Conservation (phyloP, 2,797 vertebrate species). For the Smutsia temminckii region DNA sequence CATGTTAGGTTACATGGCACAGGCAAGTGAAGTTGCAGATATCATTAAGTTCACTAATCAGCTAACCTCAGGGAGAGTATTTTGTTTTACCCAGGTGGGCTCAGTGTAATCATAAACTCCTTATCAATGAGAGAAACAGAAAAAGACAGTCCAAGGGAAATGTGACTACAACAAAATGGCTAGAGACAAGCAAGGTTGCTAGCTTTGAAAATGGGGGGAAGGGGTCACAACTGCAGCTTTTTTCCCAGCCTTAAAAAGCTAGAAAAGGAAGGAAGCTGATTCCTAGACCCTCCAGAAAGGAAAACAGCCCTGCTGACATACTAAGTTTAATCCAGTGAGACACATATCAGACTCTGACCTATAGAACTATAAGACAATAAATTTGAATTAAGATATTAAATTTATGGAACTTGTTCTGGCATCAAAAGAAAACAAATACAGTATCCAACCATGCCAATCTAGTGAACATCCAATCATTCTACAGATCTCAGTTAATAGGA, state of each 20-base stretch:
- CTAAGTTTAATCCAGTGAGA: not conserved
- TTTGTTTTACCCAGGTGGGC: not conserved
- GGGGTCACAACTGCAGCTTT: not conserved
- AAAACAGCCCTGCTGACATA: not conserved
- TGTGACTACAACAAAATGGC: not conserved
- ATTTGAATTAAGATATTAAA: not conserved
- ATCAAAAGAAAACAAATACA: not conserved
- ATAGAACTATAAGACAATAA: not conserved
- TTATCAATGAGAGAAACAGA: not conserved
- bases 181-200: not conserved
- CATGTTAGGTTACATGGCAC: not conserved
- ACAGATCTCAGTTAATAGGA: not conserved
- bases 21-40: not conserved
- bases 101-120: not conserved
- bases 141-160: not conserved
- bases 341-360: not conserved
- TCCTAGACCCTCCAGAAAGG: not conserved
- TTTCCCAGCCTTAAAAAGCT: not conserved
- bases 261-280: not conserved
- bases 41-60: not conserved
- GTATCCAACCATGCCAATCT: not conserved
- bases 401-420: not conserved
- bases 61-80: not conserved
- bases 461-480: not conserved
- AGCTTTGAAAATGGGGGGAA: not conserved